These are phyloP conservation scores for Platycheirus rosarum DNA, from an alignment of 2,888 invertebrate genomes.

Conservation along the genomic window DNA sequence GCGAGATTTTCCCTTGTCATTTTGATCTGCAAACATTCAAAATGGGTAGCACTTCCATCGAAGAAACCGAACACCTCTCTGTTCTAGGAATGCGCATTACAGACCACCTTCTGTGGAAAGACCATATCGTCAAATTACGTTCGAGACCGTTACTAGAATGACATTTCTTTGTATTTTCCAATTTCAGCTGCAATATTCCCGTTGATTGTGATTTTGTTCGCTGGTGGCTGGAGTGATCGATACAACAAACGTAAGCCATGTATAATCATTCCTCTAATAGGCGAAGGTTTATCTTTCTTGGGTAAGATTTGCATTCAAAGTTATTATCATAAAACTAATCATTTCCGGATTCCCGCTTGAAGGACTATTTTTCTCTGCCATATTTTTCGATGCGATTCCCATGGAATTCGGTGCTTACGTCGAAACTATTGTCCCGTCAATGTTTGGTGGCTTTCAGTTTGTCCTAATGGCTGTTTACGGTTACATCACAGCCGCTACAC, in stretches of 20 bases:
- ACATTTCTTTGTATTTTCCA: no score
- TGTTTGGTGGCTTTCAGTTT: slow-evolving; percentile 81
- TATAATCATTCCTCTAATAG: slow-evolving; percentile 81
- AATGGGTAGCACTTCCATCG: no score
- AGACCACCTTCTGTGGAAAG: no score
- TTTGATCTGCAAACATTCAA: no score
- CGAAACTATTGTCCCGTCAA: slow-evolving; percentile 80
- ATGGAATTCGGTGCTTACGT: slow-evolving; percentile 82
- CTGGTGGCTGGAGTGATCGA: slow-evolving; percentile 82
- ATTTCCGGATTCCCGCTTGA: neutral
- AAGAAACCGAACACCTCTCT: no score
- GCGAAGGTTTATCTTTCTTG: slow-evolving; percentile 79
- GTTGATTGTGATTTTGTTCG: slow-evolving; percentile 81
- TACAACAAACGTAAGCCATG: slow-evolving; percentile 82
- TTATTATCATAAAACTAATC: neutral
- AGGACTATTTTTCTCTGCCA: slow-evolving; percentile 81
- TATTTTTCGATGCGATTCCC: slow-evolving; percentile 80
- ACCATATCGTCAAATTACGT: no score
- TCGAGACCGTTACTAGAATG: no score
- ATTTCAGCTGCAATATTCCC: slow-evolving; percentile 81
- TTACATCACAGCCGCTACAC: slow-evolving; percentile 81
- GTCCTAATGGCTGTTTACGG: slow-evolving; percentile 82
- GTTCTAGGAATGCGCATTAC: no score
- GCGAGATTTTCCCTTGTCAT: no score
- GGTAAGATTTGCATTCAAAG: slow-evolving; percentile 76